These are phyloP conservation scores for Ochotona princeps DNA, from an alignment of 2,113 vertebrate genomes.

Conservation along the genomic window DNA sequence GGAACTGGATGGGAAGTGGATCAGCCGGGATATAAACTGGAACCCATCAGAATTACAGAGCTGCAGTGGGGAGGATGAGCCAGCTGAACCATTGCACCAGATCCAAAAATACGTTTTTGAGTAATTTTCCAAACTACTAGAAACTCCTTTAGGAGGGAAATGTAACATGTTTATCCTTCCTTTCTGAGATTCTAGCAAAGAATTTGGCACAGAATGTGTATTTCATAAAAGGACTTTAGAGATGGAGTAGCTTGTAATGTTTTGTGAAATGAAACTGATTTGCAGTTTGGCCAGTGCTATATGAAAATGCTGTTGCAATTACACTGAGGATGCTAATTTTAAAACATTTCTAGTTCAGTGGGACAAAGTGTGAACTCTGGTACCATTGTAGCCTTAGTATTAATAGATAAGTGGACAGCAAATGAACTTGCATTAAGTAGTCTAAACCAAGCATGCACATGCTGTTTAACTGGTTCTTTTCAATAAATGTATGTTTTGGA, in stretches of 20 bases:
- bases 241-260: neutral
- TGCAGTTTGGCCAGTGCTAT: neutral
- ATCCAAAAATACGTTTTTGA: neutral
- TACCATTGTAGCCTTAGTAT: neutral
- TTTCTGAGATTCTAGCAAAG: neutral
- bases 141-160: neutral
- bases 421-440: rapidly evolving
- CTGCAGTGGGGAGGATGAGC: no score
- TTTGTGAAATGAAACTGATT: neutral
- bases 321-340: neutral
- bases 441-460: rapidly evolving
- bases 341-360: neutral
- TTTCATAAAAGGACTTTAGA: neutral
- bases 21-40: no score
- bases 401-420: rapidly evolving
- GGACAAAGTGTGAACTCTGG: rapidly evolving
- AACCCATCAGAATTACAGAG: no score
- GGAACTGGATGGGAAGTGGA: no score
- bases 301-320: neutral
- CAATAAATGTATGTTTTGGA: rapidly evolving
- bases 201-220: neutral
- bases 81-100: no score
- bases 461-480: no score
- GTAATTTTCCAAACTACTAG: constrained; percentile 11
- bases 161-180: neutral